Evolutionary conservation across 2,797 vertebrate species (phyloP).

Genomic region (Microctenopoma stevenorrisi): DNA sequence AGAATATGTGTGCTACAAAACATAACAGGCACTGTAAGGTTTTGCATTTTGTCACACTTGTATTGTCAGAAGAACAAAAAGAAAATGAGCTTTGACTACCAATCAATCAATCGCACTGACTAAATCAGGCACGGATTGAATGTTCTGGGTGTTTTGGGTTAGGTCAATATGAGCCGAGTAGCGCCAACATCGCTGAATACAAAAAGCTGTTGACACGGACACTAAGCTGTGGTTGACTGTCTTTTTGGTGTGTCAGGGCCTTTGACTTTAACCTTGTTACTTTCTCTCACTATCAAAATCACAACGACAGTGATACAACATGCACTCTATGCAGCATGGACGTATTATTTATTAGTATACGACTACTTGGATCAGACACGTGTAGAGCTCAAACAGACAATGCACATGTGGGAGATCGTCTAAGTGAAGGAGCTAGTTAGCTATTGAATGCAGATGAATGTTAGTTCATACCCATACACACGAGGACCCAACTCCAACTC

Average conservation of each 20-base stretch:
- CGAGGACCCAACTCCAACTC: constrained; percentile 68
- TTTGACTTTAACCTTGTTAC: constrained; percentile 1
- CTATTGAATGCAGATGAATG: constrained; percentile 46
- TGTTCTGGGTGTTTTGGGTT: background rate
- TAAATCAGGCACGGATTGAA: background rate
- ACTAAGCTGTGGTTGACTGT: background rate
- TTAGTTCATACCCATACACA: constrained; percentile 39
- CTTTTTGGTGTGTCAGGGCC: constrained; percentile 10
- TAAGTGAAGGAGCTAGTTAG: constrained; percentile 36
- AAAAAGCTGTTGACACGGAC: background rate
- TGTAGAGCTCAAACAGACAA: constrained; percentile 35
- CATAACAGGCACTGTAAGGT: background rate
- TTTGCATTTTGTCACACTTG: background rate
- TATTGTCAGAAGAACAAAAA: background rate
- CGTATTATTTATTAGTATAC: constrained; percentile 39
- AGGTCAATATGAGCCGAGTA: background rate
- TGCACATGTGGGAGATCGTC: constrained; percentile 54
- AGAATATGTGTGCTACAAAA: background rate
- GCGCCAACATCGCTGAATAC: background rate
- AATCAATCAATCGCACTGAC: background rate
- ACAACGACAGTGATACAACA: constrained; percentile 23
- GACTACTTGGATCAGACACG: constrained; percentile 42
- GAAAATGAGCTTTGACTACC: background rate
- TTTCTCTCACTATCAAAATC: background rate
- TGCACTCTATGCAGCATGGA: constrained; percentile 36